Conservation (phyloP, 2,113 vertebrate genomes). For the Ascaphus truei region DNA sequence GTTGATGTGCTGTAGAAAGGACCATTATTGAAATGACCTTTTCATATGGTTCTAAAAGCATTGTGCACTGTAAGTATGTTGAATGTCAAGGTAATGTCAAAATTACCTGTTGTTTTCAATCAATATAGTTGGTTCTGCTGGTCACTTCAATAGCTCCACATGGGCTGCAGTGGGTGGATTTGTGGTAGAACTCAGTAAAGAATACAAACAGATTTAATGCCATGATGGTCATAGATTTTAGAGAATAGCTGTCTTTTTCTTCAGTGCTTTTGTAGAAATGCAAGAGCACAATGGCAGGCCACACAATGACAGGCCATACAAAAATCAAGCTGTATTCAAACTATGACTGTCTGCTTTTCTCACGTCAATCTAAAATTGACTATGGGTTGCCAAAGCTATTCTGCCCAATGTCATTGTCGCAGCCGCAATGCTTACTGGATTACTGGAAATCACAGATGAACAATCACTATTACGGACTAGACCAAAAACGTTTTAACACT, state of each 20-base stretch:
- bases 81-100: constrained; percentile 35
- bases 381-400: no score
- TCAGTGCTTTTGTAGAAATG: not conserved
- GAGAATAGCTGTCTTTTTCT: not conserved
- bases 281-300: not conserved
- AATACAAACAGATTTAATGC: constrained; percentile 12
- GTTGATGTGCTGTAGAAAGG: constrained; percentile 8
- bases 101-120: constrained; percentile 36
- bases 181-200: not conserved
- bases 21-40: constrained; percentile 37
- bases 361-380: not conserved
- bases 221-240: not conserved
- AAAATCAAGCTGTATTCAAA: not conserved
- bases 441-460: no score
- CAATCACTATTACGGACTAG: no score
- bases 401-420: no score
- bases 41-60: constrained; percentile 30
- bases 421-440: no score
- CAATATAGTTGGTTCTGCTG: constrained; percentile 29
- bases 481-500: no score
- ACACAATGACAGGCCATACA: no score
- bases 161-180: not conserved
- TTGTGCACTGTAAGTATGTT: constrained; percentile 26
- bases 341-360: not conserved
- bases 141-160: constrained; percentile 24